A percentile compares a stretch with the other conserved stretches of the same genome.
Conservation (phyloP, 92 coral and sea anemone genomes). For the Bergia puertoricense region DNA sequence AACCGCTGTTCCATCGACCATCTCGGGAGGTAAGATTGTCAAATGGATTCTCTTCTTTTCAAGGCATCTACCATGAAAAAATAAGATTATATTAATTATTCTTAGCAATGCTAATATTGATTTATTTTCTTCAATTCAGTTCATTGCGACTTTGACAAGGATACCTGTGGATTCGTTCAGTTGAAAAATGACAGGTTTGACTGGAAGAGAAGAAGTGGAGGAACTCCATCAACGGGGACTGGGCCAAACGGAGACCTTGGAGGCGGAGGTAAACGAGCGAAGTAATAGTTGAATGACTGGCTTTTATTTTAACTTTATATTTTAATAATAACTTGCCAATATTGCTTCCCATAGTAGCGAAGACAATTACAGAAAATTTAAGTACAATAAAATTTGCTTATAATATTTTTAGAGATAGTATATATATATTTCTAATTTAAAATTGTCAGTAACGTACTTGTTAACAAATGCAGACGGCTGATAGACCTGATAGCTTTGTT, state of each 20-base stretch:
- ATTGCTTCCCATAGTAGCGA: neutral
- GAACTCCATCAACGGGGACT: neutral
- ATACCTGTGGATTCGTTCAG: conserved; percentile 1
- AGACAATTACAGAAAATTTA: too few relatives aligned
- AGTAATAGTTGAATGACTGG: neutral
- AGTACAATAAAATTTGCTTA: too few relatives aligned
- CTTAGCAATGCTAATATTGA: neutral
- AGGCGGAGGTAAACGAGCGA: neutral
- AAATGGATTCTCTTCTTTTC: neutral
- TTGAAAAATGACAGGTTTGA: conserved; percentile 1
- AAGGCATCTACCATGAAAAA: neutral
- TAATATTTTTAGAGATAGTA: too few relatives aligned
- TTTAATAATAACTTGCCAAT: neutral
- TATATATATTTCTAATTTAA: too few relatives aligned
- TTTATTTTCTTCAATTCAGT: neutral
- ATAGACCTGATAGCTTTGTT: too few relatives aligned
- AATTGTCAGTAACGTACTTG: too few relatives aligned
- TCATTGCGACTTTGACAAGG: conserved; percentile 6
- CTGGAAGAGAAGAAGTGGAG: neutral
- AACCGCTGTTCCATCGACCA: neutral
- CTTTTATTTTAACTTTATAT: neutral
- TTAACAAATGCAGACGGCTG: too few relatives aligned
- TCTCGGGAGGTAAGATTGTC: neutral
- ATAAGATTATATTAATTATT: neutral
- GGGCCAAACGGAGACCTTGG: conserved; percentile 20